Evolutionary conservation across 2,797 vertebrate genomes (phyloP), one percentile per base, ranked within the genome.

Genomic region (Intellagama lesueurii): DNA sequence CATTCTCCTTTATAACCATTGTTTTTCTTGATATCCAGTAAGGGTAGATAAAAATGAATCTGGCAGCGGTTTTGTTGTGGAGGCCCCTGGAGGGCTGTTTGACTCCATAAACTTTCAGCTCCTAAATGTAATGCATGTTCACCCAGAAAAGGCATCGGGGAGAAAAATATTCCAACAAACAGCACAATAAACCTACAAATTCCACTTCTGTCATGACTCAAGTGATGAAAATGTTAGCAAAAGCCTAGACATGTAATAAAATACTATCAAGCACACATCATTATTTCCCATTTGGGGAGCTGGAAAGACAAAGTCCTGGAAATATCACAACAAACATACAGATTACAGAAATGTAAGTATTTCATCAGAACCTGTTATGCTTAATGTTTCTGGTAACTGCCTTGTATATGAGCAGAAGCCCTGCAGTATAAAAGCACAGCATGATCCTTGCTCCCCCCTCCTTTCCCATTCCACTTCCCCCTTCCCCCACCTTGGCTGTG

Each of bases 181-280:
- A 84, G 90, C 93, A 94, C 94, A 93, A 90, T 96, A 96, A 96
- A 96, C 95, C 95, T 94, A 89, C 90, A 94, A 95, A 95, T 93
- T 91, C 92, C 93, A 93, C 94, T 96, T 96, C 95, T 92, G 90
- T 95, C 95, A 94, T 96, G 95, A 96, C 92, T 96, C 92, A 95
- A 94, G 86, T 94, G 94, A 94, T 96, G 95, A 96, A 97, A 96
- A 95, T 94, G 93, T 96, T 96, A 96, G 94, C 93, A 95, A 95
- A 95, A 92, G 91, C 95, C 22, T 95, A 95, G 84, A 93, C 92
- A 91, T 90, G 94, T 91, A 95, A 93, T 92, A 96, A 96, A 96
- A 94, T 93, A 93, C 87, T 91, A 94, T 95, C 94, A 96, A 97
- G 96, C 94, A 95, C 88, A 24, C 83, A 89, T 91, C 89, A 94